Evolutionary conservation across 37 sponge, comb jelly and placozoan species (phyloP).

Genomic region (Lycopodina hypogea): DNA sequence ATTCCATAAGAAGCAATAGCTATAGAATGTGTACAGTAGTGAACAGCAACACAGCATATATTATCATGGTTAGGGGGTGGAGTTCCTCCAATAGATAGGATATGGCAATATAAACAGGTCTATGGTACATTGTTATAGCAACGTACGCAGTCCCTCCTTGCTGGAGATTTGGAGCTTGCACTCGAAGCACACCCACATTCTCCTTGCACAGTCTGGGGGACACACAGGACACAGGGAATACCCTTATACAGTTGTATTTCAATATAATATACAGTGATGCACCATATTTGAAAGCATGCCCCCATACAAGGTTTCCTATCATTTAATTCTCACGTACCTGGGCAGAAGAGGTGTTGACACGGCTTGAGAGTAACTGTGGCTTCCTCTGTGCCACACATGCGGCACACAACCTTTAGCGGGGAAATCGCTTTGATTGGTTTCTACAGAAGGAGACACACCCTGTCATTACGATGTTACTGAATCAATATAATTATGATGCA

Average conservation of each 20-base stretch:
- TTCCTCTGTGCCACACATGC: slow-evolving; percentile 63
- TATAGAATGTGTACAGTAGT: no score
- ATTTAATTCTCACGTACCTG: slow-evolving; percentile 63
- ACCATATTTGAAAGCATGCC: no score
- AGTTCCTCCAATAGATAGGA: no score
- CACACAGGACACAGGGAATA: no score
- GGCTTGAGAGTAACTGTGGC: slow-evolving; percentile 71
- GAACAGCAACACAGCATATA: no score
- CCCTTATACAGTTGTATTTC: no score
- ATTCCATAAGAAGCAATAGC: no score
- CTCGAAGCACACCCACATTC: slow-evolving; percentile 59
- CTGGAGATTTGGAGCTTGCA: slow-evolving; percentile 36
- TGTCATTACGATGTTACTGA: not conserved
- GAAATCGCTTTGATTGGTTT: slow-evolving; percentile 29
- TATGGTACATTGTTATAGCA: not conserved
- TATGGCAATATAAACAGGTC: no score
- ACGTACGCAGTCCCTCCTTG: slow-evolving; percentile 60
- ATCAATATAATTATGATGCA: no score
- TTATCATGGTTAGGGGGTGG: no score
- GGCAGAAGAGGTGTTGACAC: slow-evolving; percentile 77
- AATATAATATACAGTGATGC: no score
- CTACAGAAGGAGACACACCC: slow-evolving; percentile 8
- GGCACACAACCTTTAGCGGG: slow-evolving; percentile 43
- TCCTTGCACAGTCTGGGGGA: slow-evolving; percentile 52
- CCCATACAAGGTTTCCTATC: no score